Evolutionary conservation across 2,113 vertebrate genomes (phyloP).

Genomic region (Myodes glareolus): DNA sequence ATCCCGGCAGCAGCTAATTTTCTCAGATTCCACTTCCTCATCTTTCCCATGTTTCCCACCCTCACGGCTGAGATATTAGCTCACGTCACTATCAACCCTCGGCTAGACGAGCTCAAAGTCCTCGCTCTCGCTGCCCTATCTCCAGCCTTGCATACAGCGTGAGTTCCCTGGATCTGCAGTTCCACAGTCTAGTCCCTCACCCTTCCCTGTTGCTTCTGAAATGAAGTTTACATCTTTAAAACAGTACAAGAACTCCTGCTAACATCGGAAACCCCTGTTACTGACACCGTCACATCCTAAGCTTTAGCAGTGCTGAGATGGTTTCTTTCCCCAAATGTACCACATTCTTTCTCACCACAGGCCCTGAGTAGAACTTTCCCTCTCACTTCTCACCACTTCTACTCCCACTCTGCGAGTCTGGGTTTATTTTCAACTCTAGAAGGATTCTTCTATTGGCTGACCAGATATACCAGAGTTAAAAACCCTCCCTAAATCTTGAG

Average conservation of each 20-base stretch:
- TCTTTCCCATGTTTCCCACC: background rate
- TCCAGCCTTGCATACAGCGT: background rate
- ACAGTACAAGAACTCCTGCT: background rate
- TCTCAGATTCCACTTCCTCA: background rate
- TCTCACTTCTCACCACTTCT: background rate
- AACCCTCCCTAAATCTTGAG: background rate
- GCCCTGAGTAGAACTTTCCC: background rate
- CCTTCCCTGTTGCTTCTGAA: slow-evolving; percentile 12
- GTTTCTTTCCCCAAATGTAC: background rate
- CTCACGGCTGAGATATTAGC: background rate
- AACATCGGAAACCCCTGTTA: background rate
- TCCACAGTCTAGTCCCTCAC: background rate
- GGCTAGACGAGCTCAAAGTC: background rate
- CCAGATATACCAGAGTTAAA: background rate
- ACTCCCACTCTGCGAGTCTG: background rate
- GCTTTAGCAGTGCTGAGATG: background rate
- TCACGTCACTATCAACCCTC: background rate
- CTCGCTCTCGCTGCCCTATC: too few relatives aligned
- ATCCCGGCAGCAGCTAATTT: background rate
- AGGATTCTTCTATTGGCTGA: background rate
- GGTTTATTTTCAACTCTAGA: background rate
- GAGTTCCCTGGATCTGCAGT: background rate
- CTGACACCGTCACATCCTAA: background rate
- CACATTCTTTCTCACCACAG: background rate
- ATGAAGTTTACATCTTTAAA: slow-evolving; percentile 44